Percentiles rank a stretch among this genome's conserved stretches.
Conservation (phyloP, 1,140 invertebrate species). For the Brachionus plicatilis region DNA sequence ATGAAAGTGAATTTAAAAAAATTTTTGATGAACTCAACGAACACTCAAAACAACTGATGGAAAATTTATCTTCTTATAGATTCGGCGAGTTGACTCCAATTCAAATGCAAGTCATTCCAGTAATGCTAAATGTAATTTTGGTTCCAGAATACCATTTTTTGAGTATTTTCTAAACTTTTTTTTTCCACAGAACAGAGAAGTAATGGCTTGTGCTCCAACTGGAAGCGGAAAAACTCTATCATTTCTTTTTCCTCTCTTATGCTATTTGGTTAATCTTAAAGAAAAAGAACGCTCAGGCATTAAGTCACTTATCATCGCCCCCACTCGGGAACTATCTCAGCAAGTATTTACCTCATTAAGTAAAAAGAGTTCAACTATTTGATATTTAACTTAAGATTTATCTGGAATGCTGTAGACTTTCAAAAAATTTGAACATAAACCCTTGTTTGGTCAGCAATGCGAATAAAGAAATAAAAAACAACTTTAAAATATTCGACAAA, state of each 20-base stretch:
- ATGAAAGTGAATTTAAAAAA: constrained; percentile 45
- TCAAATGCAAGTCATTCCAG: constrained; percentile 86
- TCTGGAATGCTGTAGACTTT: constrained; percentile 69
- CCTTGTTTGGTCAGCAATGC: constrained; percentile 27
- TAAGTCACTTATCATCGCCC: constrained; percentile 30
- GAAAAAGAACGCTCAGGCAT: constrained; percentile 41
- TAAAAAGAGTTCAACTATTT: not conserved
- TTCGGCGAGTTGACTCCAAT: constrained; percentile 80
- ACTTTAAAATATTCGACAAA: constrained; percentile 18
- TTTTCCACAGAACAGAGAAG: constrained; percentile 64
- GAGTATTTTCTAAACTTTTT: not conserved
- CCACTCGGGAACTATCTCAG: constrained; percentile 25
- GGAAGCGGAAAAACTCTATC: constrained; percentile 36
- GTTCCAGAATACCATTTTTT: not conserved
- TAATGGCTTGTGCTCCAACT: constrained; percentile 81
- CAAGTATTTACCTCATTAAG: constrained; percentile 2
- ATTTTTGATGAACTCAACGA: not conserved
- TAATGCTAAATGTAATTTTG: constrained; percentile 64
- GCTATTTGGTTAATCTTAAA: constrained; percentile 17
- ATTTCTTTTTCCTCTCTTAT: constrained; percentile 36
- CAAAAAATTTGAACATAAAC: constrained; percentile 62
- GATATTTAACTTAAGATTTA: constrained; percentile 45
- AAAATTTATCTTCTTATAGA: constrained; percentile 68
- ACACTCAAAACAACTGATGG: constrained; percentile 58
- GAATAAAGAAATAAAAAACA: constrained; percentile 29